Conservation (phyloP, 2,888 invertebrate genomes). For the Sarcophaga rosellei region DNA sequence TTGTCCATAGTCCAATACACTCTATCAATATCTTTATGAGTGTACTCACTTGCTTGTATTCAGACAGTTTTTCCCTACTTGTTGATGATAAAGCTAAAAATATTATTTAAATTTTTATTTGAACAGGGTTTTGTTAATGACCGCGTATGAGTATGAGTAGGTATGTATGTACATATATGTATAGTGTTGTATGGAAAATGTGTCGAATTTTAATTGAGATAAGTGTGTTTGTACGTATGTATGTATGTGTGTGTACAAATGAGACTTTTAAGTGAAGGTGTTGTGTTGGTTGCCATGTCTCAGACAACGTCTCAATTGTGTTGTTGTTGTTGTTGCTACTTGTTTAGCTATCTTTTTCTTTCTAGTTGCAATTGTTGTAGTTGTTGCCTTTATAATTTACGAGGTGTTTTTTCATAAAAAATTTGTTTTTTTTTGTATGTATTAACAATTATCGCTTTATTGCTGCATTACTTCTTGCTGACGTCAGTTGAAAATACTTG, state of each 20-base stretch:
- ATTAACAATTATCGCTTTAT: constrained; percentile 43
- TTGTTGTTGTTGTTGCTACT: constrained; percentile 23
- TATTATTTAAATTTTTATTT: constrained; percentile 34
- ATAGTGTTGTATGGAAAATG: neutral
- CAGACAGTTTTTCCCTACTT: neutral
- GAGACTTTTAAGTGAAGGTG: constrained; percentile 46
- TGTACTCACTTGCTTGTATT: neutral
- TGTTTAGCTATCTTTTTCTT: constrained; percentile 9
- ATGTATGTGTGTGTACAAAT: constrained; percentile 5
- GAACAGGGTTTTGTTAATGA: constrained; percentile 25
- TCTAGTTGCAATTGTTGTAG: neutral
- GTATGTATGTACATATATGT: neutral
- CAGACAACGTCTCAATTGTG: constrained; percentile 33
- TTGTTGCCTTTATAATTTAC: constrained; percentile 20
- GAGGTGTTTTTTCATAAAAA: constrained; percentile 13
- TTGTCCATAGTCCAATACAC: neutral
- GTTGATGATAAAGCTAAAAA: constrained; percentile 54
- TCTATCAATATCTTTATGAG: neutral
- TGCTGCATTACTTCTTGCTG: constrained; percentile 48
- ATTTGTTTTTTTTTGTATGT: neutral
- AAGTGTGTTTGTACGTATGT: constrained; percentile 1
- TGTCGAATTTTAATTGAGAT: neutral
- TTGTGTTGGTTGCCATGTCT: constrained; percentile 42
- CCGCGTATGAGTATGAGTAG: neutral
- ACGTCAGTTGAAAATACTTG: constrained; percentile 57